These are phyloP conservation scores for Leptoteleia sp. DNA, from an alignment of 1,140 invertebrate species.

Conservation along the genomic window DNA sequence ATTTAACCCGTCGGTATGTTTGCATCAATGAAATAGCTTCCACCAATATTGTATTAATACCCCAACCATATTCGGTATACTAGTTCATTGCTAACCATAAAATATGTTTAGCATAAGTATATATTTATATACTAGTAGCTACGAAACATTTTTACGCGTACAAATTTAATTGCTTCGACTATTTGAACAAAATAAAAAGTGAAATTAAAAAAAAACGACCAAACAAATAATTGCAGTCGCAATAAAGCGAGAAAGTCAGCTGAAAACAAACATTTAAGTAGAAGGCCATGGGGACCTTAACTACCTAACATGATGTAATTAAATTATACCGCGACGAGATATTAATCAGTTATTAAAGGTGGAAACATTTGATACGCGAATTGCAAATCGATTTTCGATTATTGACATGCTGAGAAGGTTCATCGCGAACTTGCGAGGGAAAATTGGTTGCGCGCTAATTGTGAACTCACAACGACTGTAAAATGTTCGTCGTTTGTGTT, in stretches of 20 bases:
- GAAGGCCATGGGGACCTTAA: slow-evolving; percentile 15
- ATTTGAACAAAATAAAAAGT: too few species aligned
- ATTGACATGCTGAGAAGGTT: neutral
- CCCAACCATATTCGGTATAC: too few species aligned
- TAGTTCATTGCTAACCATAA: too few species aligned
- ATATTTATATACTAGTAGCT: too few species aligned
- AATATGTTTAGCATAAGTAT: too few species aligned
- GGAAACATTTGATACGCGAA: neutral
- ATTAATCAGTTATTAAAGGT: slow-evolving; percentile 5
- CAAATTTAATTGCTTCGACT: too few species aligned
- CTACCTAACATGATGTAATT: slow-evolving; percentile 30
- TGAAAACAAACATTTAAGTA: slow-evolving; percentile 9
- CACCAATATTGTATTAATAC: too few species aligned
- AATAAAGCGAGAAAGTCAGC: slow-evolving; percentile 1
- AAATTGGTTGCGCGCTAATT: slow-evolving; percentile 17
- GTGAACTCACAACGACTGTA: neutral
- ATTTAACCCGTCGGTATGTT: too few species aligned
- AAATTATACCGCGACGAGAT: slow-evolving; percentile 2
- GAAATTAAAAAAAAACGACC: too few species aligned
- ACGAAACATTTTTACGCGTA: too few species aligned
- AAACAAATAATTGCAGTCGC: neutral
- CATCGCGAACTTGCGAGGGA: neutral
- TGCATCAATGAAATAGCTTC: too few species aligned
- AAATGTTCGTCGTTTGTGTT: slow-evolving; percentile 8
- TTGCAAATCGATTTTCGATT: neutral